Conservation (phyloP, 2,113 vertebrate genomes). For the Lampris megalopsis region DNA sequence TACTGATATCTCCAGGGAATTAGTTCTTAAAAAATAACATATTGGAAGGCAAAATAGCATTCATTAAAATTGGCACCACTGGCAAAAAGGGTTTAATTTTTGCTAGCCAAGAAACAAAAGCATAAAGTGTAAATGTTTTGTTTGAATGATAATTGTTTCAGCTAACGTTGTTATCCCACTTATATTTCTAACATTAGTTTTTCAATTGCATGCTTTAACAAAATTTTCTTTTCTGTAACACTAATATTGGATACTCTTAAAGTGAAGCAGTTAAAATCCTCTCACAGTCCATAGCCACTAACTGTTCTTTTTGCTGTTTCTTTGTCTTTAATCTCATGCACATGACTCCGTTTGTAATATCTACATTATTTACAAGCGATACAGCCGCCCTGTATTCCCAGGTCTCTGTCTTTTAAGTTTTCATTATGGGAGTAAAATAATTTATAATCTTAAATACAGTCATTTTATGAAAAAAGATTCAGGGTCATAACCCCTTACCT, state of each 20-base stretch:
- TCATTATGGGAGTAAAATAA: constrained; percentile 97
- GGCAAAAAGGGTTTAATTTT: constrained; percentile 91
- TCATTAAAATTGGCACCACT: constrained; percentile 98
- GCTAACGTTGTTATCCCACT: constrained; percentile 86
- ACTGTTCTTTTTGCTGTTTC: constrained; percentile 89
- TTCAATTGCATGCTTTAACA: constrained; percentile 98
- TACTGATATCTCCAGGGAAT: constrained; percentile 68
- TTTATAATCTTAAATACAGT: constrained; percentile 95
- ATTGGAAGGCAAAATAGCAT: constrained; percentile 94
- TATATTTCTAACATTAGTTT: constrained; percentile 97
- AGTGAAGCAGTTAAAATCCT: constrained; percentile 98
- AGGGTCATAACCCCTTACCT: constrained; percentile 90
- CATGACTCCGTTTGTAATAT: constrained; percentile 93
- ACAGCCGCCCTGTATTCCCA: constrained; percentile 96
- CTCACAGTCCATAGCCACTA: constrained; percentile 99
- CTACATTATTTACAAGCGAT: constrained; percentile 99
- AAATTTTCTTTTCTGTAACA: constrained; percentile 99
- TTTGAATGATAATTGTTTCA: constrained; percentile 87
- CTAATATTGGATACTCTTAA: constrained; percentile 96
- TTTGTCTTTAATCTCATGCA: constrained; percentile 98
- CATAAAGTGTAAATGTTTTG: constrained; percentile 89
- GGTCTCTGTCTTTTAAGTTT: constrained; percentile 93
- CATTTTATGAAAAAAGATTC: constrained; percentile 95
- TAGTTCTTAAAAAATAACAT: constrained; percentile 68
- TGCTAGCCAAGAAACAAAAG: constrained; percentile 89